Percentiles rank a stretch among this genome's conserved stretches.
Conservation (phyloP, 2,888 invertebrate genomes). For the Rhagonycha lutea region DNA sequence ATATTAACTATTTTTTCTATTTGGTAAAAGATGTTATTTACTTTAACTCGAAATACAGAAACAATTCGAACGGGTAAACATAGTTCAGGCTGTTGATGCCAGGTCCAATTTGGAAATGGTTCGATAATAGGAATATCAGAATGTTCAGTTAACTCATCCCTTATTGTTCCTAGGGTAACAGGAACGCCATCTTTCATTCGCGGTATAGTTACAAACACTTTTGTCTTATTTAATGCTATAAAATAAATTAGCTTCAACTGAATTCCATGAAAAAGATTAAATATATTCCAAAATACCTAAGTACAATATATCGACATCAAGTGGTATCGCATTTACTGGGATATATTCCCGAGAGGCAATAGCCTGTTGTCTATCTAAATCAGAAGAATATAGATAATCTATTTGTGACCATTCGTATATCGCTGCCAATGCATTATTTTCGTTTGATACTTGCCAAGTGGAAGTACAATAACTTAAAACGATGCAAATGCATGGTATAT, state of each 20-base stretch:
- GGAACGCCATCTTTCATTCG: constrained; percentile 74
- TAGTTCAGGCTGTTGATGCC: constrained; percentile 52
- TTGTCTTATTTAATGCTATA: constrained; percentile 1
- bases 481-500: constrained; percentile 41
- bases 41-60: constrained; percentile 75
- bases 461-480: constrained; percentile 38
- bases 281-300: constrained; percentile 55
- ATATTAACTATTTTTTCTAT: background rate
- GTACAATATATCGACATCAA: constrained; percentile 70
- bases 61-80: constrained; percentile 62
- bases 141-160: constrained; percentile 23
- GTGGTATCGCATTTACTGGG: constrained; percentile 66
- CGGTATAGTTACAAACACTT: constrained; percentile 64
- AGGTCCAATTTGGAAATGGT: constrained; percentile 63
- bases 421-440: constrained; percentile 43
- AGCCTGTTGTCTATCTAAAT: constrained; percentile 55
- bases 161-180: constrained; percentile 69
- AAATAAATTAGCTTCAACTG: background rate
- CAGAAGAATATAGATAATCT: constrained; percentile 67
- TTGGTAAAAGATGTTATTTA: constrained; percentile 54
- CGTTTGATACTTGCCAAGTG: constrained; percentile 8
- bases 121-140: constrained; percentile 53
- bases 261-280: background rate
- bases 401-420: constrained; percentile 68
- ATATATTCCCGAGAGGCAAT: constrained; percentile 58